Evolutionary conservation across 1,140 invertebrate genomes (phyloP).

Genomic region (Meloidogyne chitwoodi): DNA sequence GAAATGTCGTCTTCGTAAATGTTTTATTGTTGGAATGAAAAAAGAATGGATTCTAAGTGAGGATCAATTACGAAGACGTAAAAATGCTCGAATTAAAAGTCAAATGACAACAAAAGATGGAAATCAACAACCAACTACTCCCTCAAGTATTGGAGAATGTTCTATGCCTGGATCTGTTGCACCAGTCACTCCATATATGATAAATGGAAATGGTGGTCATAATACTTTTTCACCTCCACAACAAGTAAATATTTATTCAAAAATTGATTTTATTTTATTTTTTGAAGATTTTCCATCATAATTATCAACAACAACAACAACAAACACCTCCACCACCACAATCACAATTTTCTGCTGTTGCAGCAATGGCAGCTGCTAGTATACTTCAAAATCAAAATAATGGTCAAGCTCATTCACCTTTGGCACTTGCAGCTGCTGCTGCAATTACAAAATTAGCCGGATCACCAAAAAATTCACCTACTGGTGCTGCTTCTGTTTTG

Average conservation of each 20-base stretch:
- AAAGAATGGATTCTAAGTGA: constrained; percentile 96
- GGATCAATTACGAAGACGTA: constrained; percentile 73
- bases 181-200: neutral
- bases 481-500: neutral
- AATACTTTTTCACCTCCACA: neutral
- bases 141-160: neutral
- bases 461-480: neutral
- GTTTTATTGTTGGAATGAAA: constrained; percentile 65
- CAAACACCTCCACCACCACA: neutral
- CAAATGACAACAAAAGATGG: constrained; percentile 2
- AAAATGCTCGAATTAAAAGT: constrained; percentile 76
- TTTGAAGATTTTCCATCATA: neutral
- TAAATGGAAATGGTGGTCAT: neutral
- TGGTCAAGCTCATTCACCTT: neutral
- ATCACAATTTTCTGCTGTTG: neutral
- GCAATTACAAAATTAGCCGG: neutral
- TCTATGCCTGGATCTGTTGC: neutral
- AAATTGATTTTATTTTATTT: neutral
- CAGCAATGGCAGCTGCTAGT: neutral
- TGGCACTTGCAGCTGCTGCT: neutral
- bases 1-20: constrained; percentile 47
- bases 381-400: neutral
- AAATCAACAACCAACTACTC: neutral
- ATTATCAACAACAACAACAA: neutral
- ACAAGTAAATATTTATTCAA: neutral